Evolutionary conservation across 1,140 invertebrate species (phyloP).

Genomic region (Artemia franciscana): DNA sequence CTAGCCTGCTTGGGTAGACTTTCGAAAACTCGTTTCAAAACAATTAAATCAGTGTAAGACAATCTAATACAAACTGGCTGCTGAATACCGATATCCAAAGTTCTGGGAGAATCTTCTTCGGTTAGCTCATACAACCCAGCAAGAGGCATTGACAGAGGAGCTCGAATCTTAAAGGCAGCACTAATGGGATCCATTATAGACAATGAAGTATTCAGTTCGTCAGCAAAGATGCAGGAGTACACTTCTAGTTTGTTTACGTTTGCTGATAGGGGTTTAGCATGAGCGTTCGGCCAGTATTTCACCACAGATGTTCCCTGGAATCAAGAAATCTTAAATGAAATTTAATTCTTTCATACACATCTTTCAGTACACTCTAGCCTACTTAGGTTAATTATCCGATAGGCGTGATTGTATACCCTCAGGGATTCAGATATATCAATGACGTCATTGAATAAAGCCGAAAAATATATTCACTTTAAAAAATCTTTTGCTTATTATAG

Average conservation of each 20-base stretch:
- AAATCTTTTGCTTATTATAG: too few relatives aligned
- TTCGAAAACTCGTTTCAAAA: slow-evolving; percentile 68
- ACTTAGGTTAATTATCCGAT: too few relatives aligned
- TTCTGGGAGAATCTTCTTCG: slow-evolving; percentile 6
- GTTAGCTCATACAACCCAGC: slow-evolving; percentile 23
- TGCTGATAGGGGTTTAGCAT: slow-evolving; percentile 52
- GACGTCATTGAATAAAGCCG: too few relatives aligned
- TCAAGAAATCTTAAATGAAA: too few relatives aligned
- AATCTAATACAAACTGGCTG: slow-evolving; percentile 52
- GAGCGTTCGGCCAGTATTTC: slow-evolving; percentile 43
- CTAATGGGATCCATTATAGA: slow-evolving; percentile 88
- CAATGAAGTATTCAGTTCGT: slow-evolving; percentile 77
- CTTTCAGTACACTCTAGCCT: too few relatives aligned
- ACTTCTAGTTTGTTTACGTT: slow-evolving; percentile 73
- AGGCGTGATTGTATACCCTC: too few relatives aligned
- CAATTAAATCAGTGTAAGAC: slow-evolving; percentile 79
- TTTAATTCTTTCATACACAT: too few relatives aligned
- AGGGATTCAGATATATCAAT: too few relatives aligned
- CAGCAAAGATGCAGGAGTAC: slow-evolving; percentile 73
- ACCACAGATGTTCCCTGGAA: slow-evolving; percentile 58
- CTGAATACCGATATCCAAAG: slow-evolving; percentile 26
- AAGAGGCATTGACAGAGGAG: slow-evolving; percentile 14
- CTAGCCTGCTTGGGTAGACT: slow-evolving; percentile 48
- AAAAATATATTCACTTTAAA: too few relatives aligned
- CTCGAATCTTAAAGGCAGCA: slow-evolving; percentile 39